These are phyloP conservation scores for Rhinopithecus roxellana DNA, from an alignment of 2,113 vertebrate species.

Conservation along the genomic window DNA sequence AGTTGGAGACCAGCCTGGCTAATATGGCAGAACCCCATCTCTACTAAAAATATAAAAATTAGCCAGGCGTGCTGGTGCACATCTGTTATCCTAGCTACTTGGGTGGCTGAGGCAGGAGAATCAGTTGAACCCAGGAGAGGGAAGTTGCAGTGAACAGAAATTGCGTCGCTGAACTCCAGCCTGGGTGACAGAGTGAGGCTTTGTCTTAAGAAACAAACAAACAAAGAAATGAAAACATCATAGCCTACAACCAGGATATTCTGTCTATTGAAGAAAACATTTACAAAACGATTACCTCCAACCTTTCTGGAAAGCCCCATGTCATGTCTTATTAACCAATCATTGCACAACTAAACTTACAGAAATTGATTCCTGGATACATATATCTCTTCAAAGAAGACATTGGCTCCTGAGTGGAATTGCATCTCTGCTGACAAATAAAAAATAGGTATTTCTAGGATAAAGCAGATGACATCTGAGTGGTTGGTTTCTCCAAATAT, in stretches of 20 bases:
- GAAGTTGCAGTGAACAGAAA: too few relatives aligned
- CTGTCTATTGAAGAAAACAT: background rate
- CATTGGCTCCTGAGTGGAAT: background rate
- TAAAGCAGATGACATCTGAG: background rate
- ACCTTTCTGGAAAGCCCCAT: background rate
- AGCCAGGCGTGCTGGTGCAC: too few relatives aligned
- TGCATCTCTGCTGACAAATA: background rate
- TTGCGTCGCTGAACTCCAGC: too few relatives aligned
- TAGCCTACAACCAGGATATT: background rate
- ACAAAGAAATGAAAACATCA: too few relatives aligned
- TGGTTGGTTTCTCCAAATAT: background rate
- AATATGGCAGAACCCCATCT: too few relatives aligned
- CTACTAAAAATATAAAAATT: too few relatives aligned
- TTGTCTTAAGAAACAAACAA: too few relatives aligned
- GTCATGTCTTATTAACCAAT: background rate
- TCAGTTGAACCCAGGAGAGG: too few relatives aligned
- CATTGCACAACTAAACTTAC: background rate
- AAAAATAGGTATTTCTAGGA: background rate
- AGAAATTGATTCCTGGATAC: background rate
- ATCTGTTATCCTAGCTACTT: too few relatives aligned
- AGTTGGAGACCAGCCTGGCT: too few relatives aligned
- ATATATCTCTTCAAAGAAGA: background rate
- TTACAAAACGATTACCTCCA: background rate
- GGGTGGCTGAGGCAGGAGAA: too few relatives aligned
- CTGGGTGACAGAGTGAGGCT: too few relatives aligned